Base-by-base conservation (phyloP, 2,888 invertebrate species). In the Drosophila kambysellisi region DNA sequence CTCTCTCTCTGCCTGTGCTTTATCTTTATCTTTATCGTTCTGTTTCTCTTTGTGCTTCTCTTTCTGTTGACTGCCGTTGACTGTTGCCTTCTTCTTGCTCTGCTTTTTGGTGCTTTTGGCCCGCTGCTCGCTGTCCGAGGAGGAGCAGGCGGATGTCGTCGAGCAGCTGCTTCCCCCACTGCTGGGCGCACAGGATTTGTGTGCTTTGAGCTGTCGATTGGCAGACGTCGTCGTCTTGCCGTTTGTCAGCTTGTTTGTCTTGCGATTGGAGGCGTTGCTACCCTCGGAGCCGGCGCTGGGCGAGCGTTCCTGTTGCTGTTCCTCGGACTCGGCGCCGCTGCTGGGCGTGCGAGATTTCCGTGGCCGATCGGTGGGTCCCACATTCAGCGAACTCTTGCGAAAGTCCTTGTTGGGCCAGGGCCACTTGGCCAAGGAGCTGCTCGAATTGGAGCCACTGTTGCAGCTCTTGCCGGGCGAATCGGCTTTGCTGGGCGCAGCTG, bases 321-420 rank as follows among this genome's bases (percentile, higher is more conserved):
- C 91, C 68, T 93, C 93, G 0, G 92, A 92, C 41, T 93, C 93
- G 0, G 91, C 92, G 0, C 93, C 91, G 12, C 92, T 92, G 74
- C 92, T 93, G 4, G 93, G 92, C 0, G 94, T 93, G 64, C 92
- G 93, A 64, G 92, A 93, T 68, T 93, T 93, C 2, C 93, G 81
- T 0, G 93, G 92, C 0, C 93, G 85, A 64, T 93, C 93, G 0
- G 93, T 92, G 35, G 94, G 93, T 52, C 94, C 94, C 93, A 96
- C 96, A 92, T 96, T 96, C 17, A 96, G 91, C 0, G 95, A 95
- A 0, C 96, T 96, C 91, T 96, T 96, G 41, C 96, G 94, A 81
- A 96, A 96, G 91, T 96, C 96, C 92, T 96, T 96, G 91, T 96
- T 96, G 30, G 95, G 94, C 81, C 91, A 90, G 9, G 95, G 94